These are phyloP conservation scores for Oscheius onirici DNA, from an alignment of 2,888 invertebrate species.

Conservation along the genomic window DNA sequence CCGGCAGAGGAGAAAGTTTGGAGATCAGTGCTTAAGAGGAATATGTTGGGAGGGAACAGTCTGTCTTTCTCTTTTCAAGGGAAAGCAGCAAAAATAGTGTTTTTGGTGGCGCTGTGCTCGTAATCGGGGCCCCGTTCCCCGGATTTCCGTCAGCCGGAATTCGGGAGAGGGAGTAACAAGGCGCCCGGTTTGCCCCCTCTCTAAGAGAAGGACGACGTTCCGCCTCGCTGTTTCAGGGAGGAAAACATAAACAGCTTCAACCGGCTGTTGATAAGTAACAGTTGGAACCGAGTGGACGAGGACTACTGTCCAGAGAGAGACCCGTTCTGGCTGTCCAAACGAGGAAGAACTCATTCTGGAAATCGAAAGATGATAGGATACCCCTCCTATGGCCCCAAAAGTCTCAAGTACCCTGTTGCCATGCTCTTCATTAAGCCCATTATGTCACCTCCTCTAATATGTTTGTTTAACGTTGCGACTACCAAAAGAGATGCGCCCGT, in stretches of 20 bases:
- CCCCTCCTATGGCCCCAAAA: no score
- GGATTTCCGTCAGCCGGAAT: constrained; percentile 25
- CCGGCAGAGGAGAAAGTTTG: background rate
- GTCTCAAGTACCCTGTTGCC: background rate
- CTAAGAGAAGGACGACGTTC: constrained; percentile 17
- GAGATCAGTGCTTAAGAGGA: background rate
- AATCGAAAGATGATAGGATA: no score
- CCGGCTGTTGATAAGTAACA: constrained; percentile 19
- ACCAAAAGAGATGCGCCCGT: constrained; percentile 14
- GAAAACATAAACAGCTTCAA: constrained; percentile 32
- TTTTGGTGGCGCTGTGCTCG: no score
- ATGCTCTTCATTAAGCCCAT: constrained; percentile 6
- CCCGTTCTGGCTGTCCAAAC: no score
- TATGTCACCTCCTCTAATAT: constrained; percentile 22
- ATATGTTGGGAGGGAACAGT: background rate
- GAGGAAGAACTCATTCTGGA: no score
- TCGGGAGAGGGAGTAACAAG: constrained; percentile 10
- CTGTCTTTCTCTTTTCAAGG: no score
- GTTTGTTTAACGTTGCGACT: constrained; percentile 29
- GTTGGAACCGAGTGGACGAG: constrained; percentile 1
- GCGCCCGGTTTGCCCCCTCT: background rate
- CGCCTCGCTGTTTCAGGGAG: constrained; percentile 25
- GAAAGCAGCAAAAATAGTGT: no score
- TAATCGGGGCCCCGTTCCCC: background rate
- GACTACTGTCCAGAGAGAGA: background rate